Conservation (phyloP, 1,140 invertebrate genomes). For the Conus betulinus region DNA sequence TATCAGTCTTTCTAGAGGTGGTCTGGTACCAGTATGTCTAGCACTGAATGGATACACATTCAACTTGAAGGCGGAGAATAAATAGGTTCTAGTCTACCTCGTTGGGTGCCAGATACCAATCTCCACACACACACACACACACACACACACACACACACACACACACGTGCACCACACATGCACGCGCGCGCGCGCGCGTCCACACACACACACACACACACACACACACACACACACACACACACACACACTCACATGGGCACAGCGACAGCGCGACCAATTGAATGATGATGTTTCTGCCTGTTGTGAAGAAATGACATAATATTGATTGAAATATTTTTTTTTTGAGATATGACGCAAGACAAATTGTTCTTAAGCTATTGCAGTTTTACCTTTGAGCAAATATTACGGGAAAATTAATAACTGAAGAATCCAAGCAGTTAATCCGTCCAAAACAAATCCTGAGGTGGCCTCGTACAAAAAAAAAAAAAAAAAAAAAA, state of each 20-base stretch:
- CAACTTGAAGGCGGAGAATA: too few species aligned
- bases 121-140: neutral
- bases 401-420: neutral
- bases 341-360: neutral
- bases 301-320: neutral
- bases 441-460: too few species aligned
- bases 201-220: neutral
- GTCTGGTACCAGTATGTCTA: too few species aligned
- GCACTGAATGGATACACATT: too few species aligned
- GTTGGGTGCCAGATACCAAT: too few species aligned
- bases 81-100: too few species aligned
- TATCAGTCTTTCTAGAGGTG: too few species aligned
- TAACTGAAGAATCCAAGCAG: neutral
- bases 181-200: neutral
- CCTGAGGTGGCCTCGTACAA: too few species aligned
- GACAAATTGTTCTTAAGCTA: neutral
- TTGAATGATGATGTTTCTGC: neutral
- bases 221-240: neutral
- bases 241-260: neutral
- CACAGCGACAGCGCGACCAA: neutral
- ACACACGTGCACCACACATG: neutral
- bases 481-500: too few species aligned
- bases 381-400: neutral
- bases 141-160: neutral
- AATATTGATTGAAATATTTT: neutral